Conservation (phyloP, 2,797 vertebrate genomes). For the Astyanax mexicanus region DNA sequence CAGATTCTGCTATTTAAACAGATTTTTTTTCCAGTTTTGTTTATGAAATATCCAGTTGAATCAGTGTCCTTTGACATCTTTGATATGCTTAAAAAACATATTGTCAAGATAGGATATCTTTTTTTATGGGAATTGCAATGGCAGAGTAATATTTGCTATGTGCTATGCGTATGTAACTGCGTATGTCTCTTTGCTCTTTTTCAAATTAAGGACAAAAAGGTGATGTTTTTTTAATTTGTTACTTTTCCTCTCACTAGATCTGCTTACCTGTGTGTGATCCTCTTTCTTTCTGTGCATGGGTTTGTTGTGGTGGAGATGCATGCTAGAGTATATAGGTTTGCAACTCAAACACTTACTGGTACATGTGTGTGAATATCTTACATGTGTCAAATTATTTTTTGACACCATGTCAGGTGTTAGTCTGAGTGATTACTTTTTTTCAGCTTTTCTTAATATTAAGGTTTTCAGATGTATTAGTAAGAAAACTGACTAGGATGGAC, state of each 20-base stretch:
- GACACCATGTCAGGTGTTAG: slow-evolving; percentile 9
- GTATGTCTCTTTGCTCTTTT: slow-evolving; percentile 77
- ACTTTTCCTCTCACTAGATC: slow-evolving; percentile 23
- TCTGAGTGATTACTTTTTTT: not conserved
- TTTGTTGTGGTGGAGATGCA: slow-evolving; percentile 35
- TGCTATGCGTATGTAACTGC: slow-evolving; percentile 60
- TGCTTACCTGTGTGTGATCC: slow-evolving; percentile 29
- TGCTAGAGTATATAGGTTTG: not conserved
- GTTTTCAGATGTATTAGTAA: not conserved
- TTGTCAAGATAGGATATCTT: too few relatives aligned
- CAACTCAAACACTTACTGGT: too few relatives aligned
- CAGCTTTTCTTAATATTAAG: not conserved
- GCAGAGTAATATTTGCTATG: not conserved
- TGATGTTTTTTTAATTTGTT: slow-evolving; percentile 74
- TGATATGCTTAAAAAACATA: too few relatives aligned
- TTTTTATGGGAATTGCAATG: slow-evolving; percentile 13
- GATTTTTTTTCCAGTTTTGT: too few relatives aligned
- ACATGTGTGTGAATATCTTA: too few relatives aligned
- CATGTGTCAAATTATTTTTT: too few relatives aligned
- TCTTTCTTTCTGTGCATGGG: slow-evolving; percentile 47
- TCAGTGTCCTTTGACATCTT: too few relatives aligned
- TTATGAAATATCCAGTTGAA: too few relatives aligned
- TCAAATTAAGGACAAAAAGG: slow-evolving; percentile 92
- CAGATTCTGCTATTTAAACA: too few relatives aligned
- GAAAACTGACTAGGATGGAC: too few relatives aligned